Evolutionary conservation across 2,888 invertebrate species (phyloP).

Genomic region (Philereme transversata): DNA sequence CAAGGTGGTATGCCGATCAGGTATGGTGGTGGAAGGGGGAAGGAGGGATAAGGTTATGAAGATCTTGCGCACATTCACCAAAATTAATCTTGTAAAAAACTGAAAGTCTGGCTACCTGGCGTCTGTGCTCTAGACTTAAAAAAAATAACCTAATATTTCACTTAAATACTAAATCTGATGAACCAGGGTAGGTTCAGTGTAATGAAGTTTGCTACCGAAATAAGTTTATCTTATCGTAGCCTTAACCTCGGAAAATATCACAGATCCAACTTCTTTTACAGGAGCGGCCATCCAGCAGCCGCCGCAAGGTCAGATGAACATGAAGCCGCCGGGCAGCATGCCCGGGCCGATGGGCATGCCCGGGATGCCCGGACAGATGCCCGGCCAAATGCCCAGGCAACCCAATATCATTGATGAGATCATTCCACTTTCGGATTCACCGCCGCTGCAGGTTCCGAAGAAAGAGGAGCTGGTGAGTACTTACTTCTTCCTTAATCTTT

Average conservation of each 20-base stretch:
- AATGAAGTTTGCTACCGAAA: not conserved
- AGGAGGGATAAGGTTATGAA: too few relatives aligned
- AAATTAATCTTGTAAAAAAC: too few relatives aligned
- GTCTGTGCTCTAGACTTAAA: too few relatives aligned
- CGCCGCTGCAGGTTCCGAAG: conserved; percentile 28
- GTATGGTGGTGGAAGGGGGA: too few relatives aligned
- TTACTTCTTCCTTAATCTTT: not conserved
- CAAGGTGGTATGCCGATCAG: too few relatives aligned
- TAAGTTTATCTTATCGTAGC: too few relatives aligned
- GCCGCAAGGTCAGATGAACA: conserved; percentile 9
- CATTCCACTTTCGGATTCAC: conserved; percentile 23
- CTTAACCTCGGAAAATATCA: too few relatives aligned
- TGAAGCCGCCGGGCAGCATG: conserved; percentile 3
- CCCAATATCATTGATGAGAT: conserved; percentile 6
- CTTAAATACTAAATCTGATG: too few relatives aligned
- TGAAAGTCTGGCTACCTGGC: too few relatives aligned
- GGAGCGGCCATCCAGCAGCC: conserved; percentile 19
- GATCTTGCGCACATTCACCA: too few relatives aligned
- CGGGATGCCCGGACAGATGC: conserved; percentile 10
- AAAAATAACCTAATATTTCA: too few relatives aligned
- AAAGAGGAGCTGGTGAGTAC: conserved; percentile 49
- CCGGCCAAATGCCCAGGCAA: not conserved
- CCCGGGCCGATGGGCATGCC: conserved; percentile 11
- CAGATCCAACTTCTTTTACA: conserved; percentile 2
- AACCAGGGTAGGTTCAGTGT: too few relatives aligned